Evolutionary conservation across 2,797 vertebrate genomes (phyloP), one percentile per base, ranked within the genome.

Genomic region (Sciaenops ocellatus): DNA sequence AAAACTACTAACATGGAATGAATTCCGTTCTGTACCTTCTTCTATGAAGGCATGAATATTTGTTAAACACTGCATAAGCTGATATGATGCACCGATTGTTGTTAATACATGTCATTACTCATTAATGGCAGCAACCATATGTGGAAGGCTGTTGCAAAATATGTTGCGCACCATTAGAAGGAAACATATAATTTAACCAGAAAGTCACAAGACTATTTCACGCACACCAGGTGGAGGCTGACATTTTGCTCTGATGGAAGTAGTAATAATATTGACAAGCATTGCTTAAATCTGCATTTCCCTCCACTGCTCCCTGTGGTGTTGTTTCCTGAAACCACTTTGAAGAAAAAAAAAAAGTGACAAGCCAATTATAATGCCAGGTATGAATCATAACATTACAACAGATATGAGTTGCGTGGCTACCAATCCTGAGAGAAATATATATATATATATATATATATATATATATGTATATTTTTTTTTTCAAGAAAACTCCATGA

Each of bases 201-300:
- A 44, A 61, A 51, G 38, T 69, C 47, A 73, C 15, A 38, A 63
- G 71, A 66, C 30, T 18, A 28, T 76, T 76, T 79, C 56, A 59
- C 5, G 4, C 62, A 65, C 34, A 61, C 18, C 65, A 65, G 56
- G 55, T 64, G 54, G 72, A 73, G 15, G 59, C 44, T 77, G 73
- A 73, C 72, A 74, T 71, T 73, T 71, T 26, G 22, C 11, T 34
- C 22, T 61, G 71, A 79, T 56, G 47, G 52, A 82, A 55, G 61
- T 10, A 18, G 60, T 34, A 65, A 74, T 62, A 48, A 56, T 44
- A 59, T 18, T 72, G 52, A 54, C 38, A 77, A 52, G 56, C 55
- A 13, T 16, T 12, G 47, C 74, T 73, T 80, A 22, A 80, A 76
- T 55, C 51, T 61, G 41, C 22, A 3, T 61, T 71, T 75, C 42